These are phyloP conservation scores for Nephila pilipes DNA, from an alignment of 1,140 invertebrate genomes.

Conservation along the genomic window DNA sequence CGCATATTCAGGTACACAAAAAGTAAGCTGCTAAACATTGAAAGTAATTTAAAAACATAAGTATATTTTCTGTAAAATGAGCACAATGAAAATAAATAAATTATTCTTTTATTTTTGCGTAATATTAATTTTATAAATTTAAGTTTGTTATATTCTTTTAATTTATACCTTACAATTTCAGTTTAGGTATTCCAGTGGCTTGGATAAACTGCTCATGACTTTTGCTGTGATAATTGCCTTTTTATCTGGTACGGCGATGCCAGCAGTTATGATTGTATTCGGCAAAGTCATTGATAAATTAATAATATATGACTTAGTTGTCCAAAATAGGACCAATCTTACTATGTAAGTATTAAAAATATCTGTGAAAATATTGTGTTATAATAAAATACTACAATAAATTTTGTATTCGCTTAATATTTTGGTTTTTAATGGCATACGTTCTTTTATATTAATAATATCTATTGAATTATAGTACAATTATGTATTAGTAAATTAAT, in stretches of 20 bases:
- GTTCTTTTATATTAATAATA: too few relatives aligned
- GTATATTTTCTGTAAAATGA: not conserved
- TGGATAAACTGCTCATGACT: conserved; percentile 84
- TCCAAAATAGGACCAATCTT: not conserved
- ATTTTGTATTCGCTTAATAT: too few relatives aligned
- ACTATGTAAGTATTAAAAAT: conserved; percentile 34
- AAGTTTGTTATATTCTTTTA: not conserved
- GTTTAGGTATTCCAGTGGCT: conserved; percentile 82
- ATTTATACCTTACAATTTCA: conserved; percentile 62
- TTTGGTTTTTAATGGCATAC: too few relatives aligned
- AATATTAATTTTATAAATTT: not conserved
- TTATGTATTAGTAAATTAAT: too few relatives aligned
- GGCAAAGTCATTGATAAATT: conserved; percentile 84
- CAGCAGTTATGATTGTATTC: conserved; percentile 87
- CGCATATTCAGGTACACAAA: too few relatives aligned
- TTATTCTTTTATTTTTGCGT: not conserved
- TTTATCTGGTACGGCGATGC: conserved; percentile 85
- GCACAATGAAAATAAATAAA: not conserved
- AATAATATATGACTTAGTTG: conserved; percentile 79
- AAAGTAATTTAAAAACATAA: not conserved
- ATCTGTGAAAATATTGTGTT: not conserved
- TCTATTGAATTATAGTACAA: too few relatives aligned
- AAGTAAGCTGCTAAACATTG: too few relatives aligned
- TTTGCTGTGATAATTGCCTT: conserved; percentile 84
- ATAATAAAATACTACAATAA: too few relatives aligned